Conservation (phyloP, 2,797 vertebrate species). For the Periophthalmus magnuspinnatus region DNA sequence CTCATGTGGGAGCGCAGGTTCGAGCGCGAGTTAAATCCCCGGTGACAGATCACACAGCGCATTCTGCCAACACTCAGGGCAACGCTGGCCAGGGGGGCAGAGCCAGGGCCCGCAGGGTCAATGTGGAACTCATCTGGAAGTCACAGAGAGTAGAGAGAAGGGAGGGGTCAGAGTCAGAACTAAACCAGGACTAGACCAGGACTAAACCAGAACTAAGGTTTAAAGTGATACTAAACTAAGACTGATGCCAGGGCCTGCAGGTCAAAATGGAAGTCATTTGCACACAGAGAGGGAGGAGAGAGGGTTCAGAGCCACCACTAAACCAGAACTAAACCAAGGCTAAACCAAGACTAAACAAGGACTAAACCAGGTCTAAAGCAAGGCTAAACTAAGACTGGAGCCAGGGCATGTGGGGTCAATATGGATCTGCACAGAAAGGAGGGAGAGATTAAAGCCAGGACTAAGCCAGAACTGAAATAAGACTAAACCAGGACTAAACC, state of each 20-base stretch:
- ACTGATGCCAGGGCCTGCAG: neutral
- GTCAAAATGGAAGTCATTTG: too few species aligned
- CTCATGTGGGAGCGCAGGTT: constrained; percentile 98
- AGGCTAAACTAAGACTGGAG: neutral
- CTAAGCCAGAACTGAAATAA: neutral
- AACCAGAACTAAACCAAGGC: neutral
- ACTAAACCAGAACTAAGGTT: neutral
- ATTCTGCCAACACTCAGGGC: constrained; percentile 78
- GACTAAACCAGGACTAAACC: neutral
- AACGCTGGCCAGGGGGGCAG: neutral
- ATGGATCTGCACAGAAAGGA: too few species aligned
- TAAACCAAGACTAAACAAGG: neutral
- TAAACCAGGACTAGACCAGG: neutral
- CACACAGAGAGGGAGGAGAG: too few species aligned
- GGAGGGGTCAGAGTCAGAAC: neutral
- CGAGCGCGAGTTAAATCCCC: constrained; percentile 96
- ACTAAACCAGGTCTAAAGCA: neutral
- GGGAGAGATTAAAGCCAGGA: neutral
- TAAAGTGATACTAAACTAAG: neutral
- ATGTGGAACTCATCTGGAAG: constrained; percentile 89
- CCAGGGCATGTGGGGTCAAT: too few species aligned
- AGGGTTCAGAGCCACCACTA: neutral
- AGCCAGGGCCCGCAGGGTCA: constrained; percentile 66
- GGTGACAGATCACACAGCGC: constrained; percentile 96
- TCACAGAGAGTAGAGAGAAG: neutral